Percentiles rank a stretch among this genome's conserved stretches.
Conservation (phyloP, 2,888 invertebrate genomes). For the Drosophila neotestacea region DNA sequence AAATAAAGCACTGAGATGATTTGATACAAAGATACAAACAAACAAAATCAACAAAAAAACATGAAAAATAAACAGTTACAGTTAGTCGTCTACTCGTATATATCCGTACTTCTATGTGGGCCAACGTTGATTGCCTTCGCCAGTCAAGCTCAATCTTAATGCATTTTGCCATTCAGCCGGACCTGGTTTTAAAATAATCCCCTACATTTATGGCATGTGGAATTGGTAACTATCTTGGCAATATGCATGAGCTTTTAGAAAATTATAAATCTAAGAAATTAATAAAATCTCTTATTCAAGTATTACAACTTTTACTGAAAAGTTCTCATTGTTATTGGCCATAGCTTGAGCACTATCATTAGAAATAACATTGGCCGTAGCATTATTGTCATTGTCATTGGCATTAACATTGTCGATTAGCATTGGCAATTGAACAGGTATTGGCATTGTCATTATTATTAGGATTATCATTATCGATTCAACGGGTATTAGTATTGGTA, state of each 20-base stretch:
- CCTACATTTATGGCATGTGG: conserved; percentile 3
- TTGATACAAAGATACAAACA: conserved; percentile 39
- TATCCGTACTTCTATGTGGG: conserved; percentile 41
- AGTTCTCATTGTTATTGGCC: background rate
- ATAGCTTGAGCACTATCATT: background rate
- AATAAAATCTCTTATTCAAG: no score
- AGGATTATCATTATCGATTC: background rate
- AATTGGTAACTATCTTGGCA: background rate
- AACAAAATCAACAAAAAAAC: background rate
- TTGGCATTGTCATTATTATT: background rate
- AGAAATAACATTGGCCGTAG: background rate
- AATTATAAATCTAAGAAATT: no score
- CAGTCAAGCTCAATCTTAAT: conserved; percentile 33
- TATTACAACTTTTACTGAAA: no score
- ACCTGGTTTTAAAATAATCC: conserved; percentile 13
- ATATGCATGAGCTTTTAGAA: background rate
- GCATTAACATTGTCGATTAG: background rate
- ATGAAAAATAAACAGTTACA: conserved; percentile 29
- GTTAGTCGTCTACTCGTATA: conserved; percentile 18
- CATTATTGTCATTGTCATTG: background rate
- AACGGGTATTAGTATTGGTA: background rate
- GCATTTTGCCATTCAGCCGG: conserved; percentile 21
- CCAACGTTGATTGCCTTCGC: conserved; percentile 55
- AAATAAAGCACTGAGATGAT: conserved; percentile 60
- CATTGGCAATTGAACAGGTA: background rate